Base-by-base conservation (phyloP, 2,113 vertebrate genomes). In the Caracal caracal region DNA sequence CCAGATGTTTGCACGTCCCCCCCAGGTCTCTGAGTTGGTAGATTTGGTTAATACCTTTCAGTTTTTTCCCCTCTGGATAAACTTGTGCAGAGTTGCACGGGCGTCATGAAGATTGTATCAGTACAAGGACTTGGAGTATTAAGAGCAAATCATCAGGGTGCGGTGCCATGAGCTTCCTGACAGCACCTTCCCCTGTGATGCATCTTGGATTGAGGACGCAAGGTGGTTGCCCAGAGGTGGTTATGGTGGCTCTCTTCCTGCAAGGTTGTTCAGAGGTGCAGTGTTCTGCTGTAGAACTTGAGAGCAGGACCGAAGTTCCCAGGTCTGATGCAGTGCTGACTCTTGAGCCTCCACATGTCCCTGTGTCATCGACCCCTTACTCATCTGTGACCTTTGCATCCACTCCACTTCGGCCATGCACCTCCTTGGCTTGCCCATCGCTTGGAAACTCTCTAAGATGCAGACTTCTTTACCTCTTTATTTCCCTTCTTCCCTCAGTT, bases 101-200 rank as follows among this genome's bases (percentile, higher is more conserved):
- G 90, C 96, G 13, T 87, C 59, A 15, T 10, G 37, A 53, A 79
- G 80, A n/a, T 28, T 11, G 2, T n/a, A 35, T 75, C 30, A 26
- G 59, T n/a, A 68, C 30, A 12, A 24, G 35, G 40, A 47, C 30
- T 33, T 43, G 63, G 53, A 53, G 40, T 40, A 1, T 47, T 26
- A n/a, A 26, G 37, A 49, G 12, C 56, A 59, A 59, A 47, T 47
- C 20, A 56, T 51, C 7, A 59, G 12, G n/a, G 24, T 28, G 59
- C 71, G 49, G 68, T 79, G 0, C 22, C 0, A 0, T 12, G 71
- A 88, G 51, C 78, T 68, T 86, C 20, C 56, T 6, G n/a, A 40
- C 15, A 15, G 0, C 12, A 1, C 79, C 37, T 33, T 28, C 22
- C 19, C 0, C 10, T 11, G 35, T 12, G 59, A 43, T 33, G 11